Evolutionary conservation across 2,888 invertebrate species (phyloP).

Genomic region (Tillus elongatus): DNA sequence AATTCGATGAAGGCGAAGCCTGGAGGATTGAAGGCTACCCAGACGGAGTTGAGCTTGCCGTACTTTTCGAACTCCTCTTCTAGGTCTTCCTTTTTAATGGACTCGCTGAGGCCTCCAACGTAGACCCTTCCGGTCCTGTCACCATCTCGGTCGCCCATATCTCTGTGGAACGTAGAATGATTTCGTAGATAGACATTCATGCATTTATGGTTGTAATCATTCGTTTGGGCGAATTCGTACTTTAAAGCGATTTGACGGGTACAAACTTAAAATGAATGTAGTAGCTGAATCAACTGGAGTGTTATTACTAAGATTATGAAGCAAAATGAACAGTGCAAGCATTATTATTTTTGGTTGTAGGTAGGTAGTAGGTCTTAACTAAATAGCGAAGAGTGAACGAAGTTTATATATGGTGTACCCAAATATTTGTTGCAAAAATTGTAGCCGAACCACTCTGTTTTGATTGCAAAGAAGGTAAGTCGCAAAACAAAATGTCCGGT

Average conservation of each 20-base stretch:
- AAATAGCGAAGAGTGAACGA: constrained; percentile 26
- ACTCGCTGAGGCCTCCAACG: constrained; percentile 81
- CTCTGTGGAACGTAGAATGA: constrained; percentile 10
- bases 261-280: constrained; percentile 23
- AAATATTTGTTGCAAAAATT: too few species aligned
- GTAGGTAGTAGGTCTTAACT: too few species aligned
- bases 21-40: constrained; percentile 90
- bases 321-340: too few species aligned
- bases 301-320: too few species aligned
- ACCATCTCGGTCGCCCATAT: constrained; percentile 32
- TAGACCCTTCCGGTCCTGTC: constrained; percentile 68
- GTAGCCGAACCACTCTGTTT: constrained; percentile 24
- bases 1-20: constrained; percentile 93
- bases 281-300: too few species aligned
- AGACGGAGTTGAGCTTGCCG: constrained; percentile 84
- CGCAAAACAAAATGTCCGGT: constrained; percentile 39
- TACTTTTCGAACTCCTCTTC: constrained; percentile 86
- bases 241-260: constrained; percentile 30
- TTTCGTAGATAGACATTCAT: background rate
- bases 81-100: constrained; percentile 84
- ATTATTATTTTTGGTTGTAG: too few species aligned
- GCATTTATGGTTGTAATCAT: constrained; percentile 25
- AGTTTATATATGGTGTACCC: constrained; percentile 23
- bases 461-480: constrained; percentile 24
- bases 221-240: constrained; percentile 40